A percentile compares a stretch with the other conserved stretches of the same genome.
Conservation (phyloP, 2,797 vertebrate species). For the Danio tinwini region DNA sequence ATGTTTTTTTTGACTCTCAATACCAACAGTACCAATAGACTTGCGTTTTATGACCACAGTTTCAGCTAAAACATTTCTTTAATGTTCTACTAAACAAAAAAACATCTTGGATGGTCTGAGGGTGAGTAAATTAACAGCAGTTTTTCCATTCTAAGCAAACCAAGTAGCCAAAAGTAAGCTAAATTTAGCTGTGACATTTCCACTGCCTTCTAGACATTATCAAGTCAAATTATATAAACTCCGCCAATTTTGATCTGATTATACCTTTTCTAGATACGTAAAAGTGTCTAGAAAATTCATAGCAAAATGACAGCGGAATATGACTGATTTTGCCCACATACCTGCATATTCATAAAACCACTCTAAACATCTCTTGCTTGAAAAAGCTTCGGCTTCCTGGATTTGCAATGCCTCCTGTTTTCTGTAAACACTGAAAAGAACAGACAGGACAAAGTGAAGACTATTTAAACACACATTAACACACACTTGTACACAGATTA, state of each 20-base stretch:
- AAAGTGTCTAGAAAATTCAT: neutral
- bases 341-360: conserved; percentile 99
- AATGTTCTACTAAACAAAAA: no score
- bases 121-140: no score
- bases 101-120: no score
- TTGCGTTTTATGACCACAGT: no score
- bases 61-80: no score
- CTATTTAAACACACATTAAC: conserved; percentile 50
- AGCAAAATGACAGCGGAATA: neutral
- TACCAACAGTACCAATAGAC: no score
- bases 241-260: neutral
- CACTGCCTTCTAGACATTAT: conserved; percentile 1
- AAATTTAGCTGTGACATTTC: neutral
- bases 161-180: neutral
- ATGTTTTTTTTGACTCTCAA: no score
- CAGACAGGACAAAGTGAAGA: conserved; percentile 31
- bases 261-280: neutral
- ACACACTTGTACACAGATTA: conserved; percentile 1
- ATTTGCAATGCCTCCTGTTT: conserved; percentile 94
- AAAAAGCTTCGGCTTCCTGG: conserved; percentile 95
- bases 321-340: conserved; percentile 61
- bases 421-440: conserved; percentile 87
- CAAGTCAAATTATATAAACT: neutral
- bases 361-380: conserved; percentile 97
- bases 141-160: neutral